Base-by-base conservation (phyloP, 2,797 vertebrate genomes). In the Gobio occitaniae region DNA sequence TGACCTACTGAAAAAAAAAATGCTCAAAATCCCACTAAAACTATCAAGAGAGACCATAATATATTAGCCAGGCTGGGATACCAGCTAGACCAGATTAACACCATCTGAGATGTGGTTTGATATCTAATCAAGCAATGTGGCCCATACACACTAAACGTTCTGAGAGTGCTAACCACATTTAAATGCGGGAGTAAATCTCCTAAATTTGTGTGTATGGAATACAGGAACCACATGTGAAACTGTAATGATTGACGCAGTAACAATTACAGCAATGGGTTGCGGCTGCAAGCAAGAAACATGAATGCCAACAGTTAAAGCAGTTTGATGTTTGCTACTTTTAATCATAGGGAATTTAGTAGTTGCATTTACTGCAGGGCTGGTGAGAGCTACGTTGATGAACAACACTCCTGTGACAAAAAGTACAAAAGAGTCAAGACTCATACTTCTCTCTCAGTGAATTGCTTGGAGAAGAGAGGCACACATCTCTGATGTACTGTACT, bases 231-330 rank as follows among this genome's bases (percentile, higher is more conserved):
- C 76, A 61, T 19, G 4, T 47, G n/a, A 63, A 78, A 78, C 76
- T 78, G 54, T 59, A 78, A 78, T 63, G 76, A 63, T 29, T 78
- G 76, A 78, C n/a, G n/a, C 59, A 47, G 76, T 63, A 15, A 47
- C 47, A 61, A 78, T 56, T 61, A 29, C 12, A 59, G 19, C 13
- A 15, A 77, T 59, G 36, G 52, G 15, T 41, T 77, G 19, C 2
- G 19, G 52, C 74, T 56, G 11, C 29, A 76, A 75, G 50, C 32
- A n/a, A 76, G 17, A 36, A 56, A 56, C 19, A 56, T n/a, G 52
- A 76, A 76, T 56, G 52, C 11, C 19, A 76, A 65, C 25, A 65
- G 1, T 1, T 15, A 19, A 56, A 56, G 19, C 1, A 56, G 6
- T 75, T 54, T 75, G 50, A 19, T 75, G 29, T 76, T 56, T 38